Percentiles rank a stretch among this genome's conserved stretches.
Evolutionary conservation across 1,140 invertebrate species (phyloP).

Genomic region (Apis laboriosa): DNA sequence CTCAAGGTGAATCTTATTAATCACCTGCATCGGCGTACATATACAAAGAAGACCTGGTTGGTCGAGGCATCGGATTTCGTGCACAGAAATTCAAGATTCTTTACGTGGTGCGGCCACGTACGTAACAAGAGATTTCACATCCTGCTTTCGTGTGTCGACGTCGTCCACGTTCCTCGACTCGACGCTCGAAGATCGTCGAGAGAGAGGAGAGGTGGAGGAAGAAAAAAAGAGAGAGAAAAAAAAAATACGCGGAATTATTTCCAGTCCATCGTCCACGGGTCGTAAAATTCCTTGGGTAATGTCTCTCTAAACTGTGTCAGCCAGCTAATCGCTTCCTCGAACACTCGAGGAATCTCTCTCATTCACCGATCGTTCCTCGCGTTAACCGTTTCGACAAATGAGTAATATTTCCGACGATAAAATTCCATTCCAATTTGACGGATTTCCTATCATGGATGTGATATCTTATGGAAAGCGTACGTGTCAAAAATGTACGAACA

Average conservation of each 20-base stretch:
- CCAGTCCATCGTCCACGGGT: not conserved
- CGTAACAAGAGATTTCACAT: constrained; percentile 65
- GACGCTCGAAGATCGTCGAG: not conserved
- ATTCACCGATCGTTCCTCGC: not conserved
- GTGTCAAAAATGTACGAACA: too few species aligned
- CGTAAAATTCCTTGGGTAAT: not conserved
- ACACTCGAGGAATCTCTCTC: not conserved
- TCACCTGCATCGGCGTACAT: constrained; percentile 3
- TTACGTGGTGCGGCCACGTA: constrained; percentile 39
- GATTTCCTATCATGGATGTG: too few species aligned
- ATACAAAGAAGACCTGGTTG: constrained; percentile 17
- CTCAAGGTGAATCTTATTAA: constrained; percentile 43
- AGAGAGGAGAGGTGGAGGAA: not conserved
- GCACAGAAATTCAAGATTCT: constrained; percentile 53
- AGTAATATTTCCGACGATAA: not conserved
- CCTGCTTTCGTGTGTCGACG: constrained; percentile 47
- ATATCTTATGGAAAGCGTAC: too few species aligned
- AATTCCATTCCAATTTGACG: not conserved
- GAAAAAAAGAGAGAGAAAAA: not conserved
- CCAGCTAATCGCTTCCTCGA: constrained; percentile 13
- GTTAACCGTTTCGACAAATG: not conserved
- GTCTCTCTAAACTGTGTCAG: not conserved
- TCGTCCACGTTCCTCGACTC: constrained; percentile 18
- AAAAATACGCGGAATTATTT: constrained; percentile 12
- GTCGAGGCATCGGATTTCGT: constrained; percentile 54